Percentiles rank a stretch among this genome's conserved stretches.
These are phyloP conservation scores for Epiblema foenella DNA, from an alignment of 2,888 invertebrate genomes.

Conservation along the genomic window DNA sequence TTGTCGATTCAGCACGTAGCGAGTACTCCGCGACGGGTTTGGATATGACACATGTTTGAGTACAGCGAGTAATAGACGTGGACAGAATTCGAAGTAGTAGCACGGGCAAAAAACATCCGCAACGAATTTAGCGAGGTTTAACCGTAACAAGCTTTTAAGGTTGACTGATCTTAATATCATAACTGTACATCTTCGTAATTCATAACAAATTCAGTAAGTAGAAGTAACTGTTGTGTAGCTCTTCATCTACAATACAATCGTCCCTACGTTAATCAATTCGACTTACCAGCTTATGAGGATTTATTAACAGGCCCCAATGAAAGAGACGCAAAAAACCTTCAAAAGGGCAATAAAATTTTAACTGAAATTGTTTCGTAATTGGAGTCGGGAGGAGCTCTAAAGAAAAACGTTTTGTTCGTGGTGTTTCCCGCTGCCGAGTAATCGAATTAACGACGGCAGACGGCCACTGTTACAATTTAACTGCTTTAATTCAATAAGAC, in stretches of 20 bases:
- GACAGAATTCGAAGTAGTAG: slow-evolving; percentile 59
- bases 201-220: slow-evolving; percentile 5
- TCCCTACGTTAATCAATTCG: slow-evolving; percentile 5
- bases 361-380: slow-evolving; percentile 46
- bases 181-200: slow-evolving; percentile 20
- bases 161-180: slow-evolving; percentile 34
- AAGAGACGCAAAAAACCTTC: slow-evolving; percentile 13
- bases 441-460: slow-evolving; percentile 76
- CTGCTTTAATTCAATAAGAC: slow-evolving; percentile 80
- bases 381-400: slow-evolving; percentile 53
- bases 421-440: slow-evolving; percentile 66
- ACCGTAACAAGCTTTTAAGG: slow-evolving; percentile 39
- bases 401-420: slow-evolving; percentile 55
- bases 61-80: slow-evolving; percentile 59
- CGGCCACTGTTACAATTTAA: slow-evolving; percentile 81
- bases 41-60: slow-evolving; percentile 78
- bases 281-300: background rate
- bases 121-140: slow-evolving; percentile 46
- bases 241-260: background rate
- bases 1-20: slow-evolving; percentile 71
- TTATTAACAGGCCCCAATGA: slow-evolving; percentile 7
- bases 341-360: slow-evolving; percentile 28
- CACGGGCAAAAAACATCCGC: slow-evolving; percentile 52
- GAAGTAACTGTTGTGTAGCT: background rate
- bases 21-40: slow-evolving; percentile 65